Percentiles rank a stretch among this genome's conserved stretches.
Evolutionary conservation across 2,113 vertebrate species (phyloP).

Genomic region (Cyphomyrus plagiostoma): DNA sequence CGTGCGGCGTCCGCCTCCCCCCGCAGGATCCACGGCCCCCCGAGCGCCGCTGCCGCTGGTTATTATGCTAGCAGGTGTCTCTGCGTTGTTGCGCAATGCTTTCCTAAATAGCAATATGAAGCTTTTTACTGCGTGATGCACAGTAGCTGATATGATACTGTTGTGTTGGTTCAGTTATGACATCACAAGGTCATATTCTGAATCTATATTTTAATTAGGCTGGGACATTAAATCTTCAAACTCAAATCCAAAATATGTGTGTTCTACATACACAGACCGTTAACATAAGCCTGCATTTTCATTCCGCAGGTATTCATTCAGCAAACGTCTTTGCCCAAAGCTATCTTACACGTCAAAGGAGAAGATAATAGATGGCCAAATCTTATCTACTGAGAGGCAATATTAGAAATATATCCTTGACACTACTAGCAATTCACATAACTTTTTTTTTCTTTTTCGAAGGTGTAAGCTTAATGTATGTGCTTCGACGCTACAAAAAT

Average conservation of each 20-base stretch:
- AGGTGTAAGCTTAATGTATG: neutral
- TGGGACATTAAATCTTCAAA: neutral
- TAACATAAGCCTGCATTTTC: neutral
- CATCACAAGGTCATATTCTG: neutral
- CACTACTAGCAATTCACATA: neutral
- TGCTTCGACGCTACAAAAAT: neutral
- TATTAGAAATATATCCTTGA: neutral
- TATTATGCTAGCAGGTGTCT: constrained; percentile 28
- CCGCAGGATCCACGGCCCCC: neutral
- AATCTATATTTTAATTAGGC: neutral
- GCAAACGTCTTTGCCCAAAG: neutral
- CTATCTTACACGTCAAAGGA: neutral
- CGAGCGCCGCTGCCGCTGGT: neutral
- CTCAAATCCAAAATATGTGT: neutral
- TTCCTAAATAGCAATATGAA: neutral
- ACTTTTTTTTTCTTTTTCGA: neutral
- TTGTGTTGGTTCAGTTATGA: neutral
- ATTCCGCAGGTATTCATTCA: neutral
- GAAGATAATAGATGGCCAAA: neutral
- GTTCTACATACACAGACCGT: neutral
- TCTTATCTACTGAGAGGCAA: neutral
- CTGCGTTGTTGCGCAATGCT: neutral
- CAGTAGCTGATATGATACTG: neutral
- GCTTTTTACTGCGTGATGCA: neutral
- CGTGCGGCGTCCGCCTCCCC: constrained; percentile 43